Base-by-base conservation (phyloP, 2,797 vertebrate genomes). In the Pseudochirops cupreus region DNA sequence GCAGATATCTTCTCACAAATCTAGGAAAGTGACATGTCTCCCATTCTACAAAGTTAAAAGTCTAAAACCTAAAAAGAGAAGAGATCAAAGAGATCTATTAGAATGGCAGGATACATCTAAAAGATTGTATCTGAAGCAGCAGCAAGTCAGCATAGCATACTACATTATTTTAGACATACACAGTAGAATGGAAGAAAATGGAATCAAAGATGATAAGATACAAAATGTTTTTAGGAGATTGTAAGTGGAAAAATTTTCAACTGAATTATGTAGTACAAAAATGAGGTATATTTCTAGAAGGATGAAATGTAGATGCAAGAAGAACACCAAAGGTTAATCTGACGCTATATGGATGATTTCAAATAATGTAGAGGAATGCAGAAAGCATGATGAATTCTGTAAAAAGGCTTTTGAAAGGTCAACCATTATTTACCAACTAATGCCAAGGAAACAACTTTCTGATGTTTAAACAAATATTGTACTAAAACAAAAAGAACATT, bases 131-230 rank as follows among this genome's bases (percentile, higher is more conserved):
- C 82, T 92, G 87, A 62, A 93, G 53, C 50, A 95, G 89, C 58
- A 96, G 62, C 92, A 91, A 96, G 89, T 92, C 59, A 16, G n/a
- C 54, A 94, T 94, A 62, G n/a, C 90, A 91, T 91, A 96, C 33
- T 67, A 1, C n/a, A 67, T 33, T 62, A 62, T 54, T 93, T 90
- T 93, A 94, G 56, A 24, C 12, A 55, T 82, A 56, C 11, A 12
- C 53, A 54, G 46, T 93, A 91, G 92, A 39, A 90, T 94, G 90
- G 58, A 92, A 67, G 92, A 95, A 93, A 94, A 29, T 67, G 31
- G 31, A 67, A 67, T 16, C 57, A 94, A 54, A 94, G 93, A 94
- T n/a, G 90, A 91, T 52, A 56, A 97, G 57, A 93, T 56, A 96
- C 29, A 92, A 93, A 24, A 53, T 92, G 50, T 14, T 56, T 14